These are phyloP conservation scores for Lochmaea capreae DNA, from an alignment of 2,888 invertebrate species.

Conservation along the genomic window DNA sequence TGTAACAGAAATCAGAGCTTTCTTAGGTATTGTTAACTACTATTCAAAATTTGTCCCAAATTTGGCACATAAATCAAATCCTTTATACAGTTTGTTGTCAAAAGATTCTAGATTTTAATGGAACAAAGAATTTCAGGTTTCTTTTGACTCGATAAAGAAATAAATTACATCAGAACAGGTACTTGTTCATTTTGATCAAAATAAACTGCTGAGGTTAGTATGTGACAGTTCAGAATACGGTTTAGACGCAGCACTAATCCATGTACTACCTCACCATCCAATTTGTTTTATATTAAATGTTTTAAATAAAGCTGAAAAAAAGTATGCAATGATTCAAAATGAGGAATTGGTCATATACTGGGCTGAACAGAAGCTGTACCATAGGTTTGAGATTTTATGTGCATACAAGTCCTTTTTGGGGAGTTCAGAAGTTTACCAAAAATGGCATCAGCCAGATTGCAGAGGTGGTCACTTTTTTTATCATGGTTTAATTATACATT, in stretches of 20 bases:
- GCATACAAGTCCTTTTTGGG: conserved; percentile 50
- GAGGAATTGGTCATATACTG: conserved; percentile 43
- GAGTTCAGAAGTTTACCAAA: conserved; percentile 54
- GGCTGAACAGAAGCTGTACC: conserved; percentile 51
- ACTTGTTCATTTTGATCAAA: conserved; percentile 30
- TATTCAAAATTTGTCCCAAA: conserved; percentile 49
- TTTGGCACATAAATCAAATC: conserved; percentile 49
- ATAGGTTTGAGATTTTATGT: conserved; percentile 49
- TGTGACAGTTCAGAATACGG: conserved; percentile 35
- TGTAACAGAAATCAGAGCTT: conserved; percentile 47
- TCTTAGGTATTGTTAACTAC: conserved; percentile 58
- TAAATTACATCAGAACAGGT: conserved; percentile 20
- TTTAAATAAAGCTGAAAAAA: conserved; percentile 35
- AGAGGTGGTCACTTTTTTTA: conserved; percentile 38
- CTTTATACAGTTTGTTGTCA: conserved; percentile 48
- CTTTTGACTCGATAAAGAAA: conserved; percentile 21
- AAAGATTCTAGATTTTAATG: conserved; percentile 48
- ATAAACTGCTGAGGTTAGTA: conserved; percentile 30
- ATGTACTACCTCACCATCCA: conserved; percentile 40
- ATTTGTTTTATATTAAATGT: conserved; percentile 43
- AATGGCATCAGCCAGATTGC: conserved; percentile 50
- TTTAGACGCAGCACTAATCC: conserved; percentile 34
- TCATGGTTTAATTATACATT: conserved; percentile 19
- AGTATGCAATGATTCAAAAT: conserved; percentile 41
- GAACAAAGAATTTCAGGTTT: conserved; percentile 32